These are phyloP conservation scores for Danaus plexippus DNA, from an alignment of 1,140 invertebrate species.

Conservation along the genomic window DNA sequence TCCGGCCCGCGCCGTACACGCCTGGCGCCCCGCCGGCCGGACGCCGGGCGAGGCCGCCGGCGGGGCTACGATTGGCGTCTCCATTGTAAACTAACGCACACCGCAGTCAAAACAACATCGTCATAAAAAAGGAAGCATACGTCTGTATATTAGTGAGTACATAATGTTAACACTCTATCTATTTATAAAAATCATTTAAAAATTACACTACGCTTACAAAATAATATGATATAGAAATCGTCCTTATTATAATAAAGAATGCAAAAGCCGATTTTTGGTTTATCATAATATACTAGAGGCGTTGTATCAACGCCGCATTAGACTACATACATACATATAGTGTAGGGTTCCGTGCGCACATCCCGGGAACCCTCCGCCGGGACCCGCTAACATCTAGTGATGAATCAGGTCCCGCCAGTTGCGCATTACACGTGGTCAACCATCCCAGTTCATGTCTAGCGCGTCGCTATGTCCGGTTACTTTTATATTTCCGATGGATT, in stretches of 20 bases:
- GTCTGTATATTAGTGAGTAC: conserved; percentile 5
- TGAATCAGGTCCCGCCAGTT: no score
- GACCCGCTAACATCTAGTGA: no score
- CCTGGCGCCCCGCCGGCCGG: no score
- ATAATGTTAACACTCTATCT: conserved; percentile 28
- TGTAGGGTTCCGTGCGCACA: conserved; percentile 3
- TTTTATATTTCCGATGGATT: no score
- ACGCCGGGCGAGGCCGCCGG: no score
- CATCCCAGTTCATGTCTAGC: no score
- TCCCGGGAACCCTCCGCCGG: background rate
- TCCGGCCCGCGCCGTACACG: no score
- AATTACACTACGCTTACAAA: conserved; percentile 49
- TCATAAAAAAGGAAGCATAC: background rate
- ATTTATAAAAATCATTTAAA: conserved; percentile 40
- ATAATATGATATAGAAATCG: conserved; percentile 56
- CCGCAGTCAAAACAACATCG: conserved; percentile 3
- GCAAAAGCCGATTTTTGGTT: conserved; percentile 63
- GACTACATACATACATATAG: conserved; percentile 24
- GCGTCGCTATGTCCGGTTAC: no score
- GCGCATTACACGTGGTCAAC: no score
- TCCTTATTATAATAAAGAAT: conserved; percentile 50
- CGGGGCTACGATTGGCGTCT: no score
- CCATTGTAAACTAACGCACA: no score
- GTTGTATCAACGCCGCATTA: conserved; percentile 44
- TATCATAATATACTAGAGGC: conserved; percentile 34